Conservation (phyloP, 2,113 vertebrate species). For the Craseonycteris thonglongyai region DNA sequence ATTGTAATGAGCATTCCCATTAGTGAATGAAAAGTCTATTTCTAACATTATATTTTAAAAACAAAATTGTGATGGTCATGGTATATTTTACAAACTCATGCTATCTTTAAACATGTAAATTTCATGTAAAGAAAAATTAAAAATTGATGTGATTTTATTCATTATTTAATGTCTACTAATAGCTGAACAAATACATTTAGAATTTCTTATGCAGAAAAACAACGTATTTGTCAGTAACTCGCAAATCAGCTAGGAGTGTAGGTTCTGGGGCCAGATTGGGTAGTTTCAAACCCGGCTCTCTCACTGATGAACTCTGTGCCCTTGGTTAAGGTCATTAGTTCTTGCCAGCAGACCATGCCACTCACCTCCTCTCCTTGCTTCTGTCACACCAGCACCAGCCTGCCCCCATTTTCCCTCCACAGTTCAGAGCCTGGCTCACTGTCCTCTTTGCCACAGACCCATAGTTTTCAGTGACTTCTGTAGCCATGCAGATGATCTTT, state of each 20-base stretch:
- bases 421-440: background rate
- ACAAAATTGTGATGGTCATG: background rate
- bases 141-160: background rate
- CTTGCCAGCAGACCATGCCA: background rate
- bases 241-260: background rate
- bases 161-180: background rate
- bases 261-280: background rate
- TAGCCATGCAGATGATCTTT: background rate
- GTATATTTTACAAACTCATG: background rate
- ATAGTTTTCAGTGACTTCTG: background rate
- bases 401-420: accelerated
- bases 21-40: background rate
- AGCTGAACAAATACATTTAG: background rate
- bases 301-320: too few relatives aligned
- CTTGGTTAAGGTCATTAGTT: background rate
- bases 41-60: background rate
- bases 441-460: background rate
- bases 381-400: accelerated
- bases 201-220: background rate
- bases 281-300: background rate
- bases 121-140: background rate
- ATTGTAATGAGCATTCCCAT: background rate
- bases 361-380: background rate
- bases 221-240: background rate
- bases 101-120: background rate